A percentile compares a stretch with the other conserved stretches of the same genome.
These are phyloP conservation scores for Camponotus vicinus DNA, from an alignment of 1,140 invertebrate species.

Conservation along the genomic window DNA sequence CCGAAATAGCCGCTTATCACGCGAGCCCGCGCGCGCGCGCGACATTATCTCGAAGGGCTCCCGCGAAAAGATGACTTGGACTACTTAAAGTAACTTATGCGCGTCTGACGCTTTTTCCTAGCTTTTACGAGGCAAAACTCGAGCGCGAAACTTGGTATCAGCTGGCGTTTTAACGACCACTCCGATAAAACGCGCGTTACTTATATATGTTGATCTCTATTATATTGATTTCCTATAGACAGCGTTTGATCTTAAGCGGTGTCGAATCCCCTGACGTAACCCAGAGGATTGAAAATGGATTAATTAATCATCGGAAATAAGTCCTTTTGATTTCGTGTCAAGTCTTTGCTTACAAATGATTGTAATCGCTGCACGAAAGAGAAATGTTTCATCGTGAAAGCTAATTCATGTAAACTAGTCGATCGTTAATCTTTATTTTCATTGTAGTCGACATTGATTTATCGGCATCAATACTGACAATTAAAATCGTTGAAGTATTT, in stretches of 20 bases:
- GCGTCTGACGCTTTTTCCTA: neutral
- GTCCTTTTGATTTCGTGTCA: neutral
- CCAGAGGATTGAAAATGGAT: neutral
- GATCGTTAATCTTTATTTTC: neutral
- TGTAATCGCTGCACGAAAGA: neutral
- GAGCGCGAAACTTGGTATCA: slow-evolving; percentile 40
- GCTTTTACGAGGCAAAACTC: slow-evolving; percentile 18
- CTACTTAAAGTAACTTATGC: slow-evolving; percentile 35
- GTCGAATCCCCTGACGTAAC: neutral
- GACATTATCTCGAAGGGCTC: slow-evolving; percentile 17
- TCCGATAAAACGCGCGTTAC: slow-evolving; percentile 45
- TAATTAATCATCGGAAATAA: neutral
- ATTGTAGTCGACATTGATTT: neutral
- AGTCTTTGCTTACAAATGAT: neutral
- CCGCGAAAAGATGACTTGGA: slow-evolving; percentile 7
- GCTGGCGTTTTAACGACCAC: slow-evolving; percentile 45
- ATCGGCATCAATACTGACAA: neutral
- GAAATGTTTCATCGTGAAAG: neutral
- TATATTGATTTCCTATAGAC: too few relatives aligned
- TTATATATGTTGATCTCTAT: slow-evolving; percentile 19
- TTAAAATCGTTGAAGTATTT: slow-evolving; percentile 27
- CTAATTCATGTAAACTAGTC: neutral
- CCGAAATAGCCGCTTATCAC: slow-evolving; percentile 28
- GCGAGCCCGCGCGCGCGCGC: slow-evolving; percentile 6
- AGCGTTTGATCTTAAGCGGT: neutral